Evolutionary conservation across 1,140 invertebrate genomes (phyloP), one percentile per base, ranked within the genome.

Genomic region (Lutraria rhynchaena): DNA sequence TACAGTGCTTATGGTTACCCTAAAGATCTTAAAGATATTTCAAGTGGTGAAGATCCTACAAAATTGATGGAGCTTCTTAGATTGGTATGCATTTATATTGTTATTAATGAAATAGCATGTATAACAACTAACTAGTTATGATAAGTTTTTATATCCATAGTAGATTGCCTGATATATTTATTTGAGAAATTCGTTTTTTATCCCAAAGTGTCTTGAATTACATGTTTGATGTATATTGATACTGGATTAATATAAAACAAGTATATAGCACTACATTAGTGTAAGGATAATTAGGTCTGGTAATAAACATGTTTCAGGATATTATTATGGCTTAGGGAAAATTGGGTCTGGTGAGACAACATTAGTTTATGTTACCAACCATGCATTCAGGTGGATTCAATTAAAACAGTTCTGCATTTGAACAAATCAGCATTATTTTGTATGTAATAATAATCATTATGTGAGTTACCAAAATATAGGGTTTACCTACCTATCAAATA

Each of bases 31-130:
- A 77, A 85, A 11, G 86, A 91, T 55, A 75, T 91, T 22, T 78
- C 88, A 13, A 51, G 83, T 35, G 90, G 89, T 13, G 78, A 88
- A n/a, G 90, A 91, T 67, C 86, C 87, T 3, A 70, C 83, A 46
- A 90, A 91, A 83, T 73, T 91, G 17, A 83, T 88, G 60, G 87
- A 91, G 53, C 73, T 90, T 19, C 51, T 90, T n/a, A 74, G 87
- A 69, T 51, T 88, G 87, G 89, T 90, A 60, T 82, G 60, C 41
- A 9, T 13, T 4, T 65, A 15, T 65, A 37, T n/a, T 53, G 57
- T 4, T 60, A 31, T 27, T 60, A 5, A 60, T 4, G 4, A 3
- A 60, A 15, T 5, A 29, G 7, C n/a, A 7, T 60, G 3, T 15
- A 2, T 27, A 31, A 11, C 57, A 29, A 7, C 19, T 24, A 35